Evolutionary conservation across 2,113 vertebrate species (phyloP).

Genomic region (Eulacestoma nigropectus): DNA sequence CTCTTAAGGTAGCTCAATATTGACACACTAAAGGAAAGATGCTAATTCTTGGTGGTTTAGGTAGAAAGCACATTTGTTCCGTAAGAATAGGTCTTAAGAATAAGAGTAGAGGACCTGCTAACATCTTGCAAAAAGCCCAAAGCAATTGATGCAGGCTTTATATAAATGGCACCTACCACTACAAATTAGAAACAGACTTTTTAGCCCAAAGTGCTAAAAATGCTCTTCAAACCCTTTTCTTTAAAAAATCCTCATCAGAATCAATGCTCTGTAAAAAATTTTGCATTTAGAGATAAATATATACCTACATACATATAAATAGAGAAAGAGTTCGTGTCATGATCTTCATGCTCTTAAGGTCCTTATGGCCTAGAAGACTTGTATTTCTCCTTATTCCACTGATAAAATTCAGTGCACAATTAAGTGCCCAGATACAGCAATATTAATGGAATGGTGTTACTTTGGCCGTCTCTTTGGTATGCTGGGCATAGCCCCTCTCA

Average conservation of each 20-base stretch:
- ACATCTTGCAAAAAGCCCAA: neutral
- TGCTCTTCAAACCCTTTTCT: neutral
- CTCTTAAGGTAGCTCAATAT: neutral
- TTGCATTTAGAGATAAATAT: neutral
- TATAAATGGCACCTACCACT: neutral
- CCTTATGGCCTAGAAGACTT: neutral
- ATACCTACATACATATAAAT: rapidly evolving
- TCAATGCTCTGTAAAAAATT: neutral
- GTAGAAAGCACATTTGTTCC: neutral
- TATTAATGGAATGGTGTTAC: neutral
- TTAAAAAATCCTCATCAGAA: neutral
- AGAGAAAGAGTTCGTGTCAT: neutral
- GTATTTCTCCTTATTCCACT: neutral
- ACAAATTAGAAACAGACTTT: neutral
- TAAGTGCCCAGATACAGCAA: neutral
- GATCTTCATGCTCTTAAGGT: neutral
- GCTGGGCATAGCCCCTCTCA: neutral
- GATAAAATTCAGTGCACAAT: neutral
- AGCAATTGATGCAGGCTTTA: neutral
- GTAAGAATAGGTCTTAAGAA: neutral
- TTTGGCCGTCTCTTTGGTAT: neutral
- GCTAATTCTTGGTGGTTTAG: neutral
- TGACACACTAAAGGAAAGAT: neutral
- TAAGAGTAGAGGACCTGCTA: neutral
- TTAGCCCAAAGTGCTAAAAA: neutral